Conservation (phyloP, 2,113 vertebrate species). For the Puma concolor region DNA sequence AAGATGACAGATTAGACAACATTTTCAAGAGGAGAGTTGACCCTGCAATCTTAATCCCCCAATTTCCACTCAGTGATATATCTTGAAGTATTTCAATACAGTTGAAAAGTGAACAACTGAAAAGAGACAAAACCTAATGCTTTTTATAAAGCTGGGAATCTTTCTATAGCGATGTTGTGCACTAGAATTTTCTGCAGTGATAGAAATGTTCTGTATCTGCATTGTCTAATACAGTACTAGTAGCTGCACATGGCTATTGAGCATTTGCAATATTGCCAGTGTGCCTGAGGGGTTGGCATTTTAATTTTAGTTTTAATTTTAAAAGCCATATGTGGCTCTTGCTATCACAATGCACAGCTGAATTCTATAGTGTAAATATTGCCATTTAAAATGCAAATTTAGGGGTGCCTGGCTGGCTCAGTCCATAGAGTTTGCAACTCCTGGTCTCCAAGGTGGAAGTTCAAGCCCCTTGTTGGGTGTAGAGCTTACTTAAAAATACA, state of each 20-base stretch:
- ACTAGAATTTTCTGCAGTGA: conserved; percentile 10
- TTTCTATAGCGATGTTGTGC: background rate
- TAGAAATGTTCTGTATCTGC: background rate
- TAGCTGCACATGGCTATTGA: background rate
- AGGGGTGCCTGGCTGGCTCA: background rate
- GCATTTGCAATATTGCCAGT: background rate
- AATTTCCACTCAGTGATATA: background rate
- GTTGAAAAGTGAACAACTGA: background rate
- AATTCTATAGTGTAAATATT: background rate
- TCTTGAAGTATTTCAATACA: conserved; percentile 14
- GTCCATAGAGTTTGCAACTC: background rate
- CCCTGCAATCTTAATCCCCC: background rate
- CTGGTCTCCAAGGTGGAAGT: background rate
- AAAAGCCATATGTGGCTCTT: background rate
- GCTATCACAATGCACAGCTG: background rate
- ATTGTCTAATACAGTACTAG: background rate
- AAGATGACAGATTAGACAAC: background rate
- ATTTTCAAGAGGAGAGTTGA: background rate
- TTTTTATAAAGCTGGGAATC: background rate
- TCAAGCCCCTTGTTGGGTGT: background rate
- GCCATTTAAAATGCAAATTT: conserved; percentile 26
- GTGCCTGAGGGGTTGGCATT: background rate
- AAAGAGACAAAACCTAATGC: background rate
- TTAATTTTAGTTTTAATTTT: conserved; percentile 34
- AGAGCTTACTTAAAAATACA: background rate